Evolutionary conservation across 2,113 vertebrate species (phyloP), one percentile per base, ranked within the genome.

Genomic region (Heterochromis multidens): DNA sequence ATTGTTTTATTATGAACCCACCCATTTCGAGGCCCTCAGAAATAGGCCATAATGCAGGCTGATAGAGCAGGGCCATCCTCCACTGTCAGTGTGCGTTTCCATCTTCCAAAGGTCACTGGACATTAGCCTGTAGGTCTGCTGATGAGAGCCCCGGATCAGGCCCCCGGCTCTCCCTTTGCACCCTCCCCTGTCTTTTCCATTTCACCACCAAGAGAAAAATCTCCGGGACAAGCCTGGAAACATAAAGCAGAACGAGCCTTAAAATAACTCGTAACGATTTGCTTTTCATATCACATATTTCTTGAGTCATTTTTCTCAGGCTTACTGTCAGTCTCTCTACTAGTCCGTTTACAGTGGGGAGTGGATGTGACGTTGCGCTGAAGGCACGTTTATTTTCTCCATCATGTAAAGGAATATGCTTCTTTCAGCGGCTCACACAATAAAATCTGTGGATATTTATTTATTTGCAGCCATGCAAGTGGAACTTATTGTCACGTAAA

Each of bases 91-190:
- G 27, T 58, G 80, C 56, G 88, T 96, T 96, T 91, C 65, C 92
- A 90, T 96, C 95, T 82, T 82, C 60, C 23, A 92, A 95, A 96
- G 95, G 96, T 96, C 96, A 96, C 86, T 85, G 90, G 90, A 91
- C 88, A 92, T 94, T 91, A 95, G 93, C 95, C 94, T 83, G 77
- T 61, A 87, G 93, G 91, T 91, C 81, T 83, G 80, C 78, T 62
- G 92, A 89, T 79, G 84, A 87, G 87, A 61, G 80, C 77, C 74
- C 61, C 46, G 46, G 79, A 84, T 83, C 84, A 80, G 29, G 46
- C 81, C 86, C 81, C 79, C 76, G 33, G 25, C 17, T 57, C 57
- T 56, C 79, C 61, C 78, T 43, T 52, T 59, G 40, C 57, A 72
- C 40, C 85, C 80, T 46, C 76, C 52, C 86, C 40, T 49, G 91